A percentile compares a stretch with the other conserved stretches of the same genome.
These are phyloP conservation scores for Argyrosomus japonicus DNA, from an alignment of 2,113 vertebrate species.

Conservation along the genomic window DNA sequence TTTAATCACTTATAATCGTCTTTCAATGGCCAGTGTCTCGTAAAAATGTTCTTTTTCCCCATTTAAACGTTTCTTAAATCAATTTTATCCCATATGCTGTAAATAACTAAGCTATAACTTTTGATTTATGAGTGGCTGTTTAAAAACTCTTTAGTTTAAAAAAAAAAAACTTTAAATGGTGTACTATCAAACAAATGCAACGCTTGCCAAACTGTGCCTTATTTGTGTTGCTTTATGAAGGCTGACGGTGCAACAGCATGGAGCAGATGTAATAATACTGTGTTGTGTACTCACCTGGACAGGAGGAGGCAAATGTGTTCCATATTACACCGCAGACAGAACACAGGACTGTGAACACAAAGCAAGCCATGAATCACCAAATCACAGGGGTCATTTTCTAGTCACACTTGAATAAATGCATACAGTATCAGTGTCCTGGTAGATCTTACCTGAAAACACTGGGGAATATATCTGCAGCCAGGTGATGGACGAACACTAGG, in stretches of 20 bases:
- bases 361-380: neutral
- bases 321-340: conserved; percentile 92
- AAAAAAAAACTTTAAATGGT: too few species aligned
- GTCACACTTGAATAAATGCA: neutral
- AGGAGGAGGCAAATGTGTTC: conserved; percentile 87
- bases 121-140: neutral
- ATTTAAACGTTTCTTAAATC: neutral
- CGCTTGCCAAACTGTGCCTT: neutral
- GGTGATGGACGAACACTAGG: conserved; percentile 92
- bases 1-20: too few species aligned
- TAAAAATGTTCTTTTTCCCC: neutral
- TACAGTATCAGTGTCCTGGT: neutral
- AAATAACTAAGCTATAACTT: neutral
- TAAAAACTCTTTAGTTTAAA: neutral
- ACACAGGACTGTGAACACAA: conserved; percentile 87
- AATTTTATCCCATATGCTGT: neutral
- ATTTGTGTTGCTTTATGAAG: neutral
- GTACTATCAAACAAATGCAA: neutral
- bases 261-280: neutral
- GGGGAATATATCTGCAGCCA: conserved; percentile 89
- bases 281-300: conserved; percentile 81
- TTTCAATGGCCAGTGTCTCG: neutral
- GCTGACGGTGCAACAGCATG: neutral
- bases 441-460: conserved; percentile 88
- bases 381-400: neutral